Base-by-base conservation (phyloP, 1,140 invertebrate species). In the Bombyx mandarina region DNA sequence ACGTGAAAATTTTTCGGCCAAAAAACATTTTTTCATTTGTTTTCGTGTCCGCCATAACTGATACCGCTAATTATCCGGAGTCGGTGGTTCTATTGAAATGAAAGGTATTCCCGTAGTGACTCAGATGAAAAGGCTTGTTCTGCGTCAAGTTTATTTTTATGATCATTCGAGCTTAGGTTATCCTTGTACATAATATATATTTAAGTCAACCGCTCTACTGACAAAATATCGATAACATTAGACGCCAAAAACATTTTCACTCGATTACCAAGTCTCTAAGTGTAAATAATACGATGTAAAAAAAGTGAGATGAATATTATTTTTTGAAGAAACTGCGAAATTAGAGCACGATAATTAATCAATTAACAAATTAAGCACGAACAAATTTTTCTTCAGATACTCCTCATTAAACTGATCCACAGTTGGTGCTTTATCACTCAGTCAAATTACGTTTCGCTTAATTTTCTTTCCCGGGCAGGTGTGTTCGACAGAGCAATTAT, bases 401-500 rank as follows among this genome's bases (percentile, higher is more conserved):
- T 82, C 68, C 79, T 82, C 82, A 82, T 85, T 85, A 85, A 85
- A 85, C 72, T 82, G 76, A 87, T 87, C 80, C 82, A 78, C 73
- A 66, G 66, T 73, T 69, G 78, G 84, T 87, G 75, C 80, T 84
- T 85, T 78, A 85, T 87, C 84, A 87, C 78, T 87, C 84, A 87
- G 80, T 87, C 82, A 85, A 87, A 87, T 85, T 84, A 80, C 80
- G 84, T 87, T 87, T 80, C 81, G 72, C 81, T 87, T 87, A 87
- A 87, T 87, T 87, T 87, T 87, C 82, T 87, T 87, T 87, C 70
- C 72, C 73, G 75, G 75, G 79, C 84, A 87, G 84, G 84, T 87
- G 84, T 84, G 79, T 87, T 87, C 84, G 82, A 87, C 84, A 84
- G 82, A 83, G 82, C 78, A 87, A 87, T 87, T 87, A 87, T 87